Percentiles rank a stretch among this genome's conserved stretches.
Conservation (phyloP, 2,113 vertebrate genomes). For the Tachysurus fulvidraco region DNA sequence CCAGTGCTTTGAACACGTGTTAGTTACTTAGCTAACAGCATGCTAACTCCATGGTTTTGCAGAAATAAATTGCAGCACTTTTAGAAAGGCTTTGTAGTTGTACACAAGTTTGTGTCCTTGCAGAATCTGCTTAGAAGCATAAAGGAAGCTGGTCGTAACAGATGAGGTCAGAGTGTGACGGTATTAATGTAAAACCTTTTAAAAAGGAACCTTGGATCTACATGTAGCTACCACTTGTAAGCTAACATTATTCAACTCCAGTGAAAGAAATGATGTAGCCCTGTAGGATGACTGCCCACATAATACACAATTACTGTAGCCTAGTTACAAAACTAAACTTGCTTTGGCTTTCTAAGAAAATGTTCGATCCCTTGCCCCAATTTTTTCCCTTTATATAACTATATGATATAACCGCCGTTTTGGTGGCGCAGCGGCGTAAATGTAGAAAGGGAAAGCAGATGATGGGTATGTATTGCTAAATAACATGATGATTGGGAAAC, state of each 20-base stretch:
- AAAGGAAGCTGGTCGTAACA: neutral
- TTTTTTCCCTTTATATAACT: too few relatives aligned
- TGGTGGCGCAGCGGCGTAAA: too few relatives aligned
- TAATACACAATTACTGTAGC: neutral
- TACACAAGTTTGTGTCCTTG: neutral
- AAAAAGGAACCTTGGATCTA: neutral
- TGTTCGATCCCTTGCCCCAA: too few relatives aligned
- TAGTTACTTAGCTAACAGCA: neutral
- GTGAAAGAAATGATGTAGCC: neutral
- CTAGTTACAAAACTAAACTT: neutral
- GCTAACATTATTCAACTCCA: neutral
- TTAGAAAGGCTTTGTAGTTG: neutral
- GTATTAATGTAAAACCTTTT: neutral
- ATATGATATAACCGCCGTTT: too few relatives aligned
- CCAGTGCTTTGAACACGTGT: neutral
- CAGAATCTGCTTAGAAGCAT: neutral
- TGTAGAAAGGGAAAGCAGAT: neutral
- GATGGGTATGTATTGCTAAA: neutral
- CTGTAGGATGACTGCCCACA: neutral
- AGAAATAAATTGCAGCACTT: neutral
- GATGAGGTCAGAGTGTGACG: accelerated
- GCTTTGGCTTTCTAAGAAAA: neutral
- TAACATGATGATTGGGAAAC: neutral
- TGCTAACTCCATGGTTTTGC: neutral
- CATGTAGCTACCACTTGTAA: neutral